Conservation (phyloP, 2,113 vertebrate species). For the Baryphthengus martii region DNA sequence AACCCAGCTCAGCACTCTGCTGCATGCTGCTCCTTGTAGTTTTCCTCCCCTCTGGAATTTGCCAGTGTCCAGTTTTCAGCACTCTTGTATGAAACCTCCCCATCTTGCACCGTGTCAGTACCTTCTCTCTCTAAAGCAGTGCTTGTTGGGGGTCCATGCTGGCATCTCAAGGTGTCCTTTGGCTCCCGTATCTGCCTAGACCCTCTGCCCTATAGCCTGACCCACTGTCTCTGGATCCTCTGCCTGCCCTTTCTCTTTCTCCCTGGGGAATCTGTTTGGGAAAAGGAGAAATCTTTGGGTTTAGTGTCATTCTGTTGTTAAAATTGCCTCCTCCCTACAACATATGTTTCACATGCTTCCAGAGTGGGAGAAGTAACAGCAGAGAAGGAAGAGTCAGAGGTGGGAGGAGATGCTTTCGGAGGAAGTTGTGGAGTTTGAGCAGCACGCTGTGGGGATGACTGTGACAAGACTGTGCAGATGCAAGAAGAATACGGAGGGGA, state of each 20-base stretch:
- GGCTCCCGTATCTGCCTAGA: neutral
- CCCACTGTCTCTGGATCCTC: neutral
- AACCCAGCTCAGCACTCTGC: neutral
- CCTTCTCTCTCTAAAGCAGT: neutral
- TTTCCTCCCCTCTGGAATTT: neutral
- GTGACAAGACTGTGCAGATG: neutral
- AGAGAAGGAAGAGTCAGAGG: neutral
- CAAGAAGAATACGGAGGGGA: neutral
- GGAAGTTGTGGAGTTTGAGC: neutral
- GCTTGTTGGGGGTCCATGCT: neutral
- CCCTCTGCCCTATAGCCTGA: neutral
- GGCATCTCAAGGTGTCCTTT: neutral
- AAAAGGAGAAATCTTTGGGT: neutral
- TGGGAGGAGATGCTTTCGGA: neutral
- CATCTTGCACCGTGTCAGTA: neutral
- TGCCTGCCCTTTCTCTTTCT: neutral
- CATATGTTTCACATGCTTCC: fast-evolving
- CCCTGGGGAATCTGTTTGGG: neutral
- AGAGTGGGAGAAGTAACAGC: neutral
- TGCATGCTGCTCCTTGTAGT: neutral
- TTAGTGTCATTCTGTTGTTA: neutral
- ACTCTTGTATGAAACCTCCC: neutral
- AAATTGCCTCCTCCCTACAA: neutral
- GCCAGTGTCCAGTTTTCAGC: neutral
- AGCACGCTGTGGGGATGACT: neutral